Evolutionary conservation across 2,797 vertebrate species (phyloP), one percentile per base, ranked within the genome.

Genomic region (Anniella stebbinsi): DNA sequence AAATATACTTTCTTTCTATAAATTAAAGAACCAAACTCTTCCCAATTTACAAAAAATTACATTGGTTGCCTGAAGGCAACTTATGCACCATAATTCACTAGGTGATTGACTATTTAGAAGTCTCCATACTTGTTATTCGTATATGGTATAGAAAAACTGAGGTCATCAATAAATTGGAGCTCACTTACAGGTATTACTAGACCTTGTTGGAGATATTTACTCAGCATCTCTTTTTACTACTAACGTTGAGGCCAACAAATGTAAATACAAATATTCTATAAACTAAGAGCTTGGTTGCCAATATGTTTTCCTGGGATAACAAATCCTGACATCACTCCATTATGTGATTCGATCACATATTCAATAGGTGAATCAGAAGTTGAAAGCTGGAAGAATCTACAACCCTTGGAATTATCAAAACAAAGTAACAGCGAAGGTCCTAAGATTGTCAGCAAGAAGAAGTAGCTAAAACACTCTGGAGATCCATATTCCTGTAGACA

Each of bases 161-260:
- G 13, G 15, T 15, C n/a, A 5, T 72, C 70, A 72, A 72, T n/a
- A 36, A 2, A 72, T n/a, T 36, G 70, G 15, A 72, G 15, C 70
- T 5, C 15, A 18, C n/a, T 72, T 72, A 3, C 15, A 57, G 48
- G 45, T 91, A 87, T 84, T 67, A 83, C 23, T 81, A 95, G 91
- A 84, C 89, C 85, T 89, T 0, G 6, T 38, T 73, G 80, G 21
- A 89, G 80, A 93, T 66, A 76, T 21, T 2, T 81, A 84, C 86
- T 89, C 84, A 89, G 80, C 80, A 91, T 80, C 51, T 92, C 82
- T 80, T 94, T 95, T 93, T 86, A 87, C 88, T 93, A 93, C 85
- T 91, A 84, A 86, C 89, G 89, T 88, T 92, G 86, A 90, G 92
- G 94, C 84, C 6, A 67, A 41, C 54, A 57, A 57, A 57, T 7